A percentile compares a stretch with the other conserved stretches of the same genome.
phyloP scores from a whole-genome alignment of 2,797 vertebrate species.

The Argentina silus region DNA sequence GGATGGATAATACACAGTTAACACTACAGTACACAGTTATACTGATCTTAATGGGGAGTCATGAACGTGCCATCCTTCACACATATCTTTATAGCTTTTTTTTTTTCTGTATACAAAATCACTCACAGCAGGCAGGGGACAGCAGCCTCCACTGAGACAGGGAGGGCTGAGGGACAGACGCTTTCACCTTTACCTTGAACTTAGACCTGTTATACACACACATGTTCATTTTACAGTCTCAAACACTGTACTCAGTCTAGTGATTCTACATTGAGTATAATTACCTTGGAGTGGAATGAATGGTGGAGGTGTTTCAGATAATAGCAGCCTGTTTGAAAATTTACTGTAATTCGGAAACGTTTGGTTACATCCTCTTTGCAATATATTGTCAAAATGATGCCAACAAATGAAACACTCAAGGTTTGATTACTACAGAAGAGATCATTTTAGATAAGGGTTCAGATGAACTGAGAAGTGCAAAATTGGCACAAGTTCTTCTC shows the following conservation, averaged over 20 bases:
- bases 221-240: slow-evolving; percentile 65
- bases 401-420: too few species aligned
- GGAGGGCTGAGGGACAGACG: slow-evolving; percentile 79
- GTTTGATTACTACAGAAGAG: too few species aligned
- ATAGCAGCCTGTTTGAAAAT: too few species aligned
- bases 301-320: neutral
- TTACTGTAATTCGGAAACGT: too few species aligned
- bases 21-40: slow-evolving; percentile 97
- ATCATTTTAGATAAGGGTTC: too few species aligned
- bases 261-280: neutral
- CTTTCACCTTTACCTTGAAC: too few species aligned
- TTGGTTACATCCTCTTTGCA: too few species aligned
- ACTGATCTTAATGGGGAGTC: slow-evolving; percentile 92
- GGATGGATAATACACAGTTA: slow-evolving; percentile 98
- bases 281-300: neutral
- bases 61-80: slow-evolving; percentile 91
- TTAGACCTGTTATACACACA: slow-evolving; percentile 20
- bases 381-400: too few species aligned
- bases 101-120: slow-evolving; percentile 75
- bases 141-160: slow-evolving; percentile 81
- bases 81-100: slow-evolving; percentile 71
- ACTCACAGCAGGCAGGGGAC: slow-evolving; percentile 88
- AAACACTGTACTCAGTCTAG: slow-evolving; percentile 31
- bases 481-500: too few species aligned
- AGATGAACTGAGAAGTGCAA: too few species aligned